phyloP scores from a whole-genome alignment of 2,113 vertebrate species.

The Colaptes auratus region DNA sequence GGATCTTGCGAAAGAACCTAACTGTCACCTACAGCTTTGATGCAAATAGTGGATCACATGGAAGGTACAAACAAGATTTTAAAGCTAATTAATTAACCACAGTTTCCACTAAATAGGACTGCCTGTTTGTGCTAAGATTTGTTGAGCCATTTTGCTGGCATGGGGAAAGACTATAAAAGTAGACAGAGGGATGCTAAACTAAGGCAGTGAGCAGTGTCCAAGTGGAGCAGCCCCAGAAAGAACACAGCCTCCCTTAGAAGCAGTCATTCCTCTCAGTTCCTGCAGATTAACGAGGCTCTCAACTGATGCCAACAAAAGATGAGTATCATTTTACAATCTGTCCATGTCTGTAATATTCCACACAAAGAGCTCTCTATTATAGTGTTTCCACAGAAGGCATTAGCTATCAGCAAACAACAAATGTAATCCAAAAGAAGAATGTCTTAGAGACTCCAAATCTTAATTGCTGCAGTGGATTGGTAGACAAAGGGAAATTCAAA shows the following conservation, averaged over 20 bases:
- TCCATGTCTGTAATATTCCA: neutral
- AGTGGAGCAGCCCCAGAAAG: neutral
- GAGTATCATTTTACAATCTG: neutral
- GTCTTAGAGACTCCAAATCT: neutral
- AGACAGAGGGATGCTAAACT: neutral
- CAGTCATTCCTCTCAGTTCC: neutral
- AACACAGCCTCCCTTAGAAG: neutral
- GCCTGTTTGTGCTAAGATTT: neutral
- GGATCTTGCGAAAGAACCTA: neutral
- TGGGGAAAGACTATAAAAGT: neutral
- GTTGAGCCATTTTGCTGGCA: neutral
- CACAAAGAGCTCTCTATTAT: neutral
- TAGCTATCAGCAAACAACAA: neutral
- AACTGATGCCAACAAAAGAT: neutral
- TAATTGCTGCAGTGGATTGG: neutral
- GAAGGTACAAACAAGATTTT: neutral
- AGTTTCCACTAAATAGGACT: neutral
- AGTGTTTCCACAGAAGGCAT: neutral
- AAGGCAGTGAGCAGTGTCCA: neutral
- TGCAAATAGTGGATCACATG: neutral
- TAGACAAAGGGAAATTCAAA: neutral
- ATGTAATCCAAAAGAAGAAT: neutral
- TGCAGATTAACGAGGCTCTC: neutral
- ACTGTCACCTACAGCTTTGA: neutral
- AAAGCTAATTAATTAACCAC: neutral